Evolutionary conservation across 2,113 vertebrate genomes (phyloP), one percentile per base, ranked within the genome.

Genomic region (Tamias sibiricus): DNA sequence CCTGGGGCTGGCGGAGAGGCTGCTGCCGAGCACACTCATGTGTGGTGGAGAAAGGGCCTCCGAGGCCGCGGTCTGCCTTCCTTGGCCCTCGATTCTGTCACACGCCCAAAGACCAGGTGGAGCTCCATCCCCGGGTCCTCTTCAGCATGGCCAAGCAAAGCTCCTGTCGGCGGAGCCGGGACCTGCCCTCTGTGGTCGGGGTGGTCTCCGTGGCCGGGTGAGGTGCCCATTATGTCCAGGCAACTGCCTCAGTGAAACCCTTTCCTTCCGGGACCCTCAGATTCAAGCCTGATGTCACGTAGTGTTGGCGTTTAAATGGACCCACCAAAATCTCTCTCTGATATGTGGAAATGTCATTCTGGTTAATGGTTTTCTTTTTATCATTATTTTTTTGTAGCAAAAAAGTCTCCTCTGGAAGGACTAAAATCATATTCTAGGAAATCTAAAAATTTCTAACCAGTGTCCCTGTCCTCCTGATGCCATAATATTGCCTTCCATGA

Each of bases 341-440:
- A 71, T 52, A 35, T 42, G 75, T 7, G 62, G 74, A 72, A 79
- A 62, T 30, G 52, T 64, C 32, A 54, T 35, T 72, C 64, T 74
- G 32, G 26, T 74, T 86, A 62, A 42, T 10, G 59, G 8, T 44
- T 82, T 44, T 7, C 57, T 62, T 44, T 87, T 74, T 10, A 47
- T 66, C 35, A 37, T 84, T 82, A 10, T 64, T 32, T 52, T 49
- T 49, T 35, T 69, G 24, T 42, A 93, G 32, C 8, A 91, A 59
- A 59, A 59, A 93, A 35, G 16, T 91, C 85, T 89, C 37, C 68
- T 91, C 49, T 89, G 44, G 44, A 74, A 93, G 80, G 49, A 85
- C 89, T 89, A 71, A 75, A 77, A 71, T 87, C 77, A 2, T 52
- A 85, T 69, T 57, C 30, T 30, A 74, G 77, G 49, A 89, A 59